These are phyloP conservation scores for Colostygia pectinataria DNA, from an alignment of 2,888 invertebrate genomes.

Conservation along the genomic window DNA sequence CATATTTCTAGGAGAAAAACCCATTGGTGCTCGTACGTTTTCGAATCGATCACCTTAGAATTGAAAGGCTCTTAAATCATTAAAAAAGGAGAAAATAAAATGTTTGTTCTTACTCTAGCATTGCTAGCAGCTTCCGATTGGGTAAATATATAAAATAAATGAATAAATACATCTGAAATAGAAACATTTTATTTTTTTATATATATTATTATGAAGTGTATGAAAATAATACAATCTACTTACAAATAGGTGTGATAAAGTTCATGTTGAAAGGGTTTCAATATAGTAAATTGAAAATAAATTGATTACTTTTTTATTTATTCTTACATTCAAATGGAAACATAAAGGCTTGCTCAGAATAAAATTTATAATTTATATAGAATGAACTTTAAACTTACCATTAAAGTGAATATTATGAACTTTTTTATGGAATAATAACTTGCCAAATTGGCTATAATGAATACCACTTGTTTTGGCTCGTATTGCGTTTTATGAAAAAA, in stretches of 20 bases:
- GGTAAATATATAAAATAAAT: not conserved
- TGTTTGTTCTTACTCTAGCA: slow-evolving; percentile 3
- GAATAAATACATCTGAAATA: slow-evolving; percentile 6
- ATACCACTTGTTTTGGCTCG: too few relatives aligned
- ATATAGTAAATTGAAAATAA: slow-evolving; percentile 18
- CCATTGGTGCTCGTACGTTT: too few relatives aligned
- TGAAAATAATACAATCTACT: not conserved
- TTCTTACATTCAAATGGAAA: slow-evolving; percentile 14
- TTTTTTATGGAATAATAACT: slow-evolving; percentile 2
- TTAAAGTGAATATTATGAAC: too few relatives aligned
- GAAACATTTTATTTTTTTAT: not conserved
- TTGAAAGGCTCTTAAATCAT: too few relatives aligned
- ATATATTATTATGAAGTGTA: not conserved
- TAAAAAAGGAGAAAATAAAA: too few relatives aligned
- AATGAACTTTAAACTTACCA: too few relatives aligned
- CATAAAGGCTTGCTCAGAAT: slow-evolving; percentile 14
- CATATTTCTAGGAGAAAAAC: too few relatives aligned
- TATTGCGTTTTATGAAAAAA: too few relatives aligned
- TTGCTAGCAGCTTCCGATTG: not conserved
- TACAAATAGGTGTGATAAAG: slow-evolving; percentile 20
- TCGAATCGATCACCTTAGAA: too few relatives aligned
- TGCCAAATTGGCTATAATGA: too few relatives aligned
- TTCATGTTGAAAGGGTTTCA: slow-evolving; percentile 32
- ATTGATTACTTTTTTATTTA: slow-evolving; percentile 3
- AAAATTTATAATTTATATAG: too few relatives aligned